Evolutionary conservation across 92 coral and sea anemone species (phyloP), one percentile per base, ranked within the genome.

Genomic region (Bergia puertoricense): DNA sequence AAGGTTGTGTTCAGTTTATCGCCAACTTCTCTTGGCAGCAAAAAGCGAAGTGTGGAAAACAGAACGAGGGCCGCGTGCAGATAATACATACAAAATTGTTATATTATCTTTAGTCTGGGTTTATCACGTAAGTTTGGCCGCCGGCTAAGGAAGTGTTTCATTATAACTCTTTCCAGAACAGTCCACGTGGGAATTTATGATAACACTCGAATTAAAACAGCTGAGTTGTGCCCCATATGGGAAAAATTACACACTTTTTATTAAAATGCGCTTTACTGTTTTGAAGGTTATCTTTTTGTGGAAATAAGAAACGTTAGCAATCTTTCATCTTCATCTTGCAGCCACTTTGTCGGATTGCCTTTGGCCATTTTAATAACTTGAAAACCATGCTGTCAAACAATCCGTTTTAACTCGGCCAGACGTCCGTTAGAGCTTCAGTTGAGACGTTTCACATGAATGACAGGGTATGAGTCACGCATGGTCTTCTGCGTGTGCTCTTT

Each of bases 131-230:
- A 8, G 20, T 80, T 80, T n/a, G 3, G 74, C 86, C 86, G 57
- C 48, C 54, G 86, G 86, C 86, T 62, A 82, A 22, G 74, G 15
- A 62, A 42, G 20, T 82, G 50, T 42, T 65, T 66, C 74, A 68
- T 57, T 39, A 62, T 9, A 40, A 22, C 36, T 16, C 8, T 65
- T 82, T 82, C 86, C 59, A 44, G 86, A 82, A 82, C 38, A 20
- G 50, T 82, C 86, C 86, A 43, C 86, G 74, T 62, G 75, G 57
- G 50, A 82, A 20, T 65, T 43, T 42, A 22, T 8, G 82, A 79
- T 50, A 79, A 79, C 56, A 23, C 57, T 45, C 37, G 51, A 43
- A 10, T 43, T 30, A 5, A 46, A 77, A 45, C 81, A 44, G 62
- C 79, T 30, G 13, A 4, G 51, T 77, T 9, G 15, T 13, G 13